These are phyloP conservation scores for Teleiodes luculella DNA, from an alignment of 2,888 invertebrate species.

Conservation along the genomic window DNA sequence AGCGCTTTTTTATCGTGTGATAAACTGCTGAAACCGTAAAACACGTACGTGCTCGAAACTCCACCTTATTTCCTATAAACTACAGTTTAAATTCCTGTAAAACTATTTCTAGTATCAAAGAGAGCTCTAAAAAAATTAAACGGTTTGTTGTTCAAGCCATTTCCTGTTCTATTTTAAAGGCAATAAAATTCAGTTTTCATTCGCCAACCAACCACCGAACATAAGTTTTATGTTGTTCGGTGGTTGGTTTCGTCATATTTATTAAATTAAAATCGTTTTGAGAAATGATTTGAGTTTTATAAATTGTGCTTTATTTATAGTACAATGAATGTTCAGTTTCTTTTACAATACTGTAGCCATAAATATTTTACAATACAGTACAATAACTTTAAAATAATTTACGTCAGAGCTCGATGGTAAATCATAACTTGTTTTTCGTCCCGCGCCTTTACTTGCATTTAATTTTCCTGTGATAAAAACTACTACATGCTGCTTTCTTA, in stretches of 20 bases:
- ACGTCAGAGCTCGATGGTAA: too few relatives aligned
- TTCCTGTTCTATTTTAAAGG: slow-evolving; percentile 68
- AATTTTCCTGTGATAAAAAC: too few relatives aligned
- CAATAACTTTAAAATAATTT: too few relatives aligned
- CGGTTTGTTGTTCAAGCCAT: slow-evolving; percentile 56
- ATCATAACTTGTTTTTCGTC: too few relatives aligned
- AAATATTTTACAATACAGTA: too few relatives aligned
- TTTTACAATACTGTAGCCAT: neutral
- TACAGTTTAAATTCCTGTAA: neutral
- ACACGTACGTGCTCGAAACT: neutral
- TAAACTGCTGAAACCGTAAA: slow-evolving; percentile 46
- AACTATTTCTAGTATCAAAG: neutral
- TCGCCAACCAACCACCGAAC: slow-evolving; percentile 37
- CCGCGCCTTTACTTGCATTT: too few relatives aligned
- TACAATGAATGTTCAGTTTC: neutral
- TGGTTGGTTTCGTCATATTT: neutral
- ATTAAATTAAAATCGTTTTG: slow-evolving; percentile 2
- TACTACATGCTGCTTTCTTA: too few relatives aligned
- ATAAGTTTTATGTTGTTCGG: neutral
- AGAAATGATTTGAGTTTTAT: neutral
- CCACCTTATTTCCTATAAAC: neutral
- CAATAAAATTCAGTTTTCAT: slow-evolving; percentile 65
- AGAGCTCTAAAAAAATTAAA: slow-evolving; percentile 45
- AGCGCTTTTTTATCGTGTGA: slow-evolving; percentile 66
- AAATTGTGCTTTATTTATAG: neutral